Conservation (phyloP, 2,888 invertebrate species). For the Chloroclysta siterata region DNA sequence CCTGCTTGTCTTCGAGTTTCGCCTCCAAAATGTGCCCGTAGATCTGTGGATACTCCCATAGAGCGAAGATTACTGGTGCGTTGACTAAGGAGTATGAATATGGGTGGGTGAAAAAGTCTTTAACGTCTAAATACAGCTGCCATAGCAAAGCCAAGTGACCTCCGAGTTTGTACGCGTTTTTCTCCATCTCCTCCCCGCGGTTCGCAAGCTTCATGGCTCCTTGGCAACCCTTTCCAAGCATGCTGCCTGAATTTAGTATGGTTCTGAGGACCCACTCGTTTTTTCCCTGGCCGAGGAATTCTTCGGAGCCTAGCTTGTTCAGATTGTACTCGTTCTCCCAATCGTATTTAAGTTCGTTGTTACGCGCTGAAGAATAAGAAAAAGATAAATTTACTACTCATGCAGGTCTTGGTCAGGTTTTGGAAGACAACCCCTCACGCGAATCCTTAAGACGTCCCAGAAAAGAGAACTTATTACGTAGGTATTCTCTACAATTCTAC, state of each 20-base stretch:
- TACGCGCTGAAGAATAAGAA: slow-evolving; percentile 49
- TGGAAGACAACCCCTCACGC: too few relatives aligned
- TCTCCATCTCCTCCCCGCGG: slow-evolving; percentile 60
- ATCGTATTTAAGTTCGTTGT: slow-evolving; percentile 55
- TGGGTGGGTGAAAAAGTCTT: slow-evolving; percentile 76
- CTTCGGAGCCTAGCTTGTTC: slow-evolving; percentile 67
- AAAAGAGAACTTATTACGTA: too few relatives aligned
- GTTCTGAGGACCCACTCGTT: slow-evolving; percentile 74
- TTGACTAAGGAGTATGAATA: slow-evolving; percentile 73
- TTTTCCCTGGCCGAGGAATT: slow-evolving; percentile 70
- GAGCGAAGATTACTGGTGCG: slow-evolving; percentile 67
- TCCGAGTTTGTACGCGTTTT: slow-evolving; percentile 70
- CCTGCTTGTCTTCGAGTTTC: slow-evolving; percentile 59
- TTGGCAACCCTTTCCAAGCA: slow-evolving; percentile 77
- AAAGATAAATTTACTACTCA: background rate
- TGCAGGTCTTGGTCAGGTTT: too few relatives aligned
- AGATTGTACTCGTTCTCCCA: slow-evolving; percentile 76
- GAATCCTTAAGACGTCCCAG: too few relatives aligned
- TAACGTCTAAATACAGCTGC: slow-evolving; percentile 75
- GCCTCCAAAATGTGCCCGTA: slow-evolving; percentile 68
- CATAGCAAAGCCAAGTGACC: slow-evolving; percentile 75
- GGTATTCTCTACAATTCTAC: too few relatives aligned
- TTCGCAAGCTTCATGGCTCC: slow-evolving; percentile 73
- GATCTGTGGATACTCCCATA: slow-evolving; percentile 76
- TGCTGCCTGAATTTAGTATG: slow-evolving; percentile 72